Evolutionary conservation across 2,797 vertebrate genomes (phyloP), one percentile per base, ranked within the genome.

Genomic region (Cyclura pinguis): DNA sequence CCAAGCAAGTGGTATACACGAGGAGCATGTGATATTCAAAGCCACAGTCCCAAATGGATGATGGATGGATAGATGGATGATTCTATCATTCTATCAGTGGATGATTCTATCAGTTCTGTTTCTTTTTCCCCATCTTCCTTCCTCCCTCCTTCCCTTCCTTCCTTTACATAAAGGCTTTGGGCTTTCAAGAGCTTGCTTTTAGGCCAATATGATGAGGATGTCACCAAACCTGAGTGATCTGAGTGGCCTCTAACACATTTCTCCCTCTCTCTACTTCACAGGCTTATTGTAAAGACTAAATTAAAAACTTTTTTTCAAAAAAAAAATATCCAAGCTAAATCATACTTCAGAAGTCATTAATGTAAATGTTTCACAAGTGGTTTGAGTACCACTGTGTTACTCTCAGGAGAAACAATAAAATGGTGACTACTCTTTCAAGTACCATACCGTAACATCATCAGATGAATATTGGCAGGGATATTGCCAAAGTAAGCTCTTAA

Each of bases 401-500:
- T 67, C 18, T n/a, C 62, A 14, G 7, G 62, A 80, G 64, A 72
- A 57, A 55, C 13, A 42, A 35, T 57, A 35, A 85, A 72, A 57
- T 5, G 35, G 22, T 42, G 32, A 90, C 57, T 62, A 52, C 32
- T 27, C 32, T 80, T 85, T 85, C 50, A 42, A 80, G 50, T 50
- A 29, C 76, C 85, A 78, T 80, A 80, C 6, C 64, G 73, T 62
- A 77, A 38, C 55, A 42, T 50, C 47, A 38, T 78, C 57, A 78
- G 24, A 16, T 69, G 74, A 85, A 89, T 38, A 89, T 57, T 35
- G 24, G 62, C 18, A 52, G 20, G 52, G 50, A 78, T 55, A 72
- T 90, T 80, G 32, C 64, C 80, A 38, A 57, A 38, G 72, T 78
- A 85, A 55, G 62, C 76, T 52, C 35, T 72, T 85, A 86, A 73